Evolutionary conservation across 2,113 vertebrate species (phyloP).

Genomic region (Hippocampus comes): DNA sequence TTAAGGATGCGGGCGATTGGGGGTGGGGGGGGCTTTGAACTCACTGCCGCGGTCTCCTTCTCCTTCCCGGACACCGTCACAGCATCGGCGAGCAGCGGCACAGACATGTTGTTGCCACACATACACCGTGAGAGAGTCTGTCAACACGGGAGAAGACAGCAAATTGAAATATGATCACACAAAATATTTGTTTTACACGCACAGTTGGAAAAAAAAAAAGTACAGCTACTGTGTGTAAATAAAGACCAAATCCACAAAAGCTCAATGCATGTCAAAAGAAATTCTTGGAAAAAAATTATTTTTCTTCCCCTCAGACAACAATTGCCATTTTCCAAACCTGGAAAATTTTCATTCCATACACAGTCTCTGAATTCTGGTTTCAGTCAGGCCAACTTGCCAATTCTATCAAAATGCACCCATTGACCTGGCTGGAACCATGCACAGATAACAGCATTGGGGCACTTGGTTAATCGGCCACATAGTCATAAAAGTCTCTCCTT

Average conservation of each 20-base stretch:
- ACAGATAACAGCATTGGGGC: constrained; percentile 15
- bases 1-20: neutral
- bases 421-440: neutral
- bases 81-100: constrained; percentile 95
- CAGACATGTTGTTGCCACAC: constrained; percentile 99
- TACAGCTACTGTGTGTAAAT: too few relatives aligned
- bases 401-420: neutral
- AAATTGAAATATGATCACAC: neutral
- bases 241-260: too few relatives aligned
- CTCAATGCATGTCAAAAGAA: too few relatives aligned
- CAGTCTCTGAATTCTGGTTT: neutral
- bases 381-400: neutral
- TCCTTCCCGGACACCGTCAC: constrained; percentile 91
- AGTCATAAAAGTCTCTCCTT: constrained; percentile 32
- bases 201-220: too few relatives aligned
- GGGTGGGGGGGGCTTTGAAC: constrained; percentile 31
- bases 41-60: constrained; percentile 96
- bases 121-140: constrained; percentile 86
- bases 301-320: too few relatives aligned
- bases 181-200: neutral
- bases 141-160: neutral
- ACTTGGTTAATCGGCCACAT: constrained; percentile 13
- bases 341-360: neutral
- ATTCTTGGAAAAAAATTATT: too few relatives aligned
- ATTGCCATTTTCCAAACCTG: too few relatives aligned